Percentiles rank a stretch among this genome's conserved stretches.
Conservation (phyloP, 2,888 invertebrate species). For the Hypomecis atomaria region DNA sequence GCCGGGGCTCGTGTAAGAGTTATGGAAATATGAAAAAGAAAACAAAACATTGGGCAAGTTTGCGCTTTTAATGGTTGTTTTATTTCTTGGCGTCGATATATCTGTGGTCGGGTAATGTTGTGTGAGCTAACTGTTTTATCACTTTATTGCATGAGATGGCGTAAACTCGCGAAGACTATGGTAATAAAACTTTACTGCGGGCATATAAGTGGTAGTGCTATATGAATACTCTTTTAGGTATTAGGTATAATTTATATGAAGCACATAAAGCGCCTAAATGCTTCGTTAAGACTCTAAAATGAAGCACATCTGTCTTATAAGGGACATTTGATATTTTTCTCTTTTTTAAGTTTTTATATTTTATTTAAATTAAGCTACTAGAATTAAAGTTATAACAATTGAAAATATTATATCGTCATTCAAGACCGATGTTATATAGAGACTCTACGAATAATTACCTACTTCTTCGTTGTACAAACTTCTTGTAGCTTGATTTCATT, state of each 20-base stretch:
- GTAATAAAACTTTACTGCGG: conserved; percentile 74
- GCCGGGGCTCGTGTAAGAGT: conserved; percentile 51
- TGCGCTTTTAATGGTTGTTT: conserved; percentile 75
- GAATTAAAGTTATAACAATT: no score
- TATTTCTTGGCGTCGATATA: conserved; percentile 80
- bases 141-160: conserved; percentile 82
- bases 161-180: conserved; percentile 73
- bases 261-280: no score
- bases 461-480: no score
- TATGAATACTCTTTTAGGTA: conserved; percentile 28
- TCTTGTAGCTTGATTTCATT: no score
- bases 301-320: neutral
- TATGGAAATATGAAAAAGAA: conserved; percentile 67
- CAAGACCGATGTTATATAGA: no score
- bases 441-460: no score
- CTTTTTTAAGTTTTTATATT: no score
- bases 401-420: no score
- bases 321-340: no score
- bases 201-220: conserved; percentile 42
- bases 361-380: no score
- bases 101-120: conserved; percentile 70
- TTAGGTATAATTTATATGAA: conserved; percentile 6
- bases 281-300: neutral
- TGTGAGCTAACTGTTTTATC: conserved; percentile 82
- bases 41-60: conserved; percentile 77